Evolutionary conservation across 2,888 invertebrate species (phyloP).

Genomic region (Artemia sinica): DNA sequence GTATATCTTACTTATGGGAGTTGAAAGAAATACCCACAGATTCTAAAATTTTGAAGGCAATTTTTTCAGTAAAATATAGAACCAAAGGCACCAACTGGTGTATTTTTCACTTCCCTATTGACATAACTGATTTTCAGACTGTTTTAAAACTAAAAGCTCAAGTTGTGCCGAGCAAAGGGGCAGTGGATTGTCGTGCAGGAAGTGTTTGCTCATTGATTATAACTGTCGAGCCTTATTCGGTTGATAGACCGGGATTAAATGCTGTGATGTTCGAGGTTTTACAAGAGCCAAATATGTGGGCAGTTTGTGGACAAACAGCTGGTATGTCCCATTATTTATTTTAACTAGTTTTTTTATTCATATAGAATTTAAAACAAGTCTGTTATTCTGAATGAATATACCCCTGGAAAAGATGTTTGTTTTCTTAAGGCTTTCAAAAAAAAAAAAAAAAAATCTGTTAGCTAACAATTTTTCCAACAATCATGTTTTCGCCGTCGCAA

Average conservation of each 20-base stretch:
- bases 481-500: too few species aligned
- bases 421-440: too few species aligned
- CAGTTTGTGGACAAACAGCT: constrained; percentile 72
- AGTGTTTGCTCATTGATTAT: constrained; percentile 46
- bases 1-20: constrained; percentile 20
- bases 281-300: constrained; percentile 83
- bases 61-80: constrained; percentile 44
- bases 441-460: too few species aligned
- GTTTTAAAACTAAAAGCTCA: constrained; percentile 59
- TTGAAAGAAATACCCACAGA: constrained; percentile 11
- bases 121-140: constrained; percentile 56
- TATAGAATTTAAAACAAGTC: constrained; percentile 1
- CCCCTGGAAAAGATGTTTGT: constrained; percentile 6
- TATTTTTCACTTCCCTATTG: constrained; percentile 49
- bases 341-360: neutral
- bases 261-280: constrained; percentile 83
- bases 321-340: constrained; percentile 36
- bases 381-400: constrained; percentile 17
- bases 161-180: constrained; percentile 58
- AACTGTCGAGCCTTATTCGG: constrained; percentile 26
- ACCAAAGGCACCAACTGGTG: constrained; percentile 33
- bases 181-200: constrained; percentile 71
- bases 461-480: too few species aligned
- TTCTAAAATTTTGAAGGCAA: constrained; percentile 37
- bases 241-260: constrained; percentile 31